Base-by-base conservation (phyloP, 1,140 invertebrate genomes). In the Homarus americanus region DNA sequence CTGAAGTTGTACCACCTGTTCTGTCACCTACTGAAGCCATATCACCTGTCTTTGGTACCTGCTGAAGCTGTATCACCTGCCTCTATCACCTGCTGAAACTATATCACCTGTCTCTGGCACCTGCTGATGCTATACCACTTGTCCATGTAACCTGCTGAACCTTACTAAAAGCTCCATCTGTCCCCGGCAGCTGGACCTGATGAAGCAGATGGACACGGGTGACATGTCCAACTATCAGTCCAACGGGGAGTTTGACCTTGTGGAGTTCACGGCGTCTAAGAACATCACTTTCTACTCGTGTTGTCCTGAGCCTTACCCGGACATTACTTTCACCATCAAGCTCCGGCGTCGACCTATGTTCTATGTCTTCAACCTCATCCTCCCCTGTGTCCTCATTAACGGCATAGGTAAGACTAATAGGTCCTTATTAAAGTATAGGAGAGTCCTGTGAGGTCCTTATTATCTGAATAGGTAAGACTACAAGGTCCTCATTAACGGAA, bases 321-420 rank as follows among this genome's bases (percentile, higher is more conserved):
- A 96, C 93, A 95, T 96, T 91, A 96, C 96, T 5, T 97, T 96
- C 94, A 95, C 69, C 91, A 94, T 89, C 85, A 84, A 49, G 83
- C 94, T 98, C 44, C 94, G 96, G 86, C 94, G 97, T 90, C 94
- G 97, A 92, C 97, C 98, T 0, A 96, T 98, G 95, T 98, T 98
- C 94, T 98, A 98, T 94, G 97, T 98, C 15, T 98, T 98, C 95
- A 98, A 98, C 93, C 95, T 98, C 87, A 97, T 98, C 78, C 95
- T 98, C 58, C 98, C 98, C 0, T 98, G 98, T 94, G 96, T 98
- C 82, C 96, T 98, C 9, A 98, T 98, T 93, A 98, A 98, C 93
- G 78, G 40, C 40, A 80, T 41, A 44, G 78, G 40, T 44, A 36
- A 49, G 78, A 24, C n/a, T 80, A 5, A n/a, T 4, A 20, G 17